Base-by-base conservation (phyloP, 2,888 invertebrate species). In the Dicranocentrus wangi region DNA sequence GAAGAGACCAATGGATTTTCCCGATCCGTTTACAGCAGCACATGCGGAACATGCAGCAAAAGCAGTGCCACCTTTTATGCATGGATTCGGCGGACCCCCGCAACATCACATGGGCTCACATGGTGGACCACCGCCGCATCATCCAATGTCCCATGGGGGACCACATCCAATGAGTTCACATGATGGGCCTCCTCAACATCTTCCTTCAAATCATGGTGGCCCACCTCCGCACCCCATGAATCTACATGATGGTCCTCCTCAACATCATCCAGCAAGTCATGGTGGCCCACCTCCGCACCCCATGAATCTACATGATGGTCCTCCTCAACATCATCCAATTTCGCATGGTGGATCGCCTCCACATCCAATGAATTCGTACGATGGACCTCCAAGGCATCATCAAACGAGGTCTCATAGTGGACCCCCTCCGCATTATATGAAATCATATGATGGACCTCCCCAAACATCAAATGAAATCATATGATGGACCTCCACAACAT, bases 41-140 rank as follows among this genome's bases (percentile, higher is more conserved):
- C 47, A 47, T 47, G 47, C 47, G n/a, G 47, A 47, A n/a, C 47
- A 47, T n/a, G 47, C 47, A 10, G n/a, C 13, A 2, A 47, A 47
- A 47, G 7, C 47, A 5, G 13, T 47, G 13, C 5, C 2, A 3
- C 15, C 15, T 47, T 55, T 21, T 15, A 19, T 23, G 27, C 17
- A 5, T 27, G 60, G 60, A 10, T 60, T 28, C 27, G 60, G 28
- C 2, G 60, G 28, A 58, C 2, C 21, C 15, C 58, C 58, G 21
- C 21, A 8, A 23, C 58, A 58, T 25, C 58, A 58, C 8, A 51
- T 32, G 32, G 32, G 32, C 32, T 10, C 32, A 7, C 47, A 47
- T 47, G n/a, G 3, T n/a, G n/a, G n/a, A 17, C 47, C 47, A 10
- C 47, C n/a, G 7, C n/a, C n/a, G n/a, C n/a, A n/a, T n/a, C 39